Conservation (phyloP, 2,888 invertebrate genomes). For the Cheilosia vulpina region DNA sequence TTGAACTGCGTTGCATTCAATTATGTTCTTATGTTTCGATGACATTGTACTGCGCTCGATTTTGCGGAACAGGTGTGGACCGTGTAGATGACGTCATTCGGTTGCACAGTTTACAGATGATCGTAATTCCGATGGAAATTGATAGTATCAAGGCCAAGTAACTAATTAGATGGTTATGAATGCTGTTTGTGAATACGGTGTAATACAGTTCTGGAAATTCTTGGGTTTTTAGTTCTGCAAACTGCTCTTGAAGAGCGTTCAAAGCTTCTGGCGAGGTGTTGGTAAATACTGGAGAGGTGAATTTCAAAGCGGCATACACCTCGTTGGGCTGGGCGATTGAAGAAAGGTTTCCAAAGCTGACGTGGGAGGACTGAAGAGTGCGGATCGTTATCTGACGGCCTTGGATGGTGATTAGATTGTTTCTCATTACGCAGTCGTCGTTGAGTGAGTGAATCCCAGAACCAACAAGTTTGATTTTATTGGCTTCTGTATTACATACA, state of each 20-base stretch:
- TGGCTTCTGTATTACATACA: not conserved
- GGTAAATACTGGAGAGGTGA: not conserved
- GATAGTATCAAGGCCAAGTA: not conserved
- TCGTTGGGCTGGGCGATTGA: not conserved
- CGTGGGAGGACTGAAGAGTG: conserved; percentile 9
- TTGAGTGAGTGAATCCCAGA: not conserved
- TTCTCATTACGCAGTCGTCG: conserved; percentile 6
- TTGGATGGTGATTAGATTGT: conserved; percentile 17
- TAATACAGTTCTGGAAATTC: not conserved
- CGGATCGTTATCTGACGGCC: conserved; percentile 10
- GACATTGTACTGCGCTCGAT: not conserved
- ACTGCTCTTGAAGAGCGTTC: not conserved
- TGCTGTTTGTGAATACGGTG: not conserved
- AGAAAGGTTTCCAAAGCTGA: conserved; percentile 1
- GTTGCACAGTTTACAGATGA: not conserved
- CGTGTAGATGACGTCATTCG: no score
- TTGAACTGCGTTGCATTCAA: conserved; percentile 1
- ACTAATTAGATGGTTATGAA: not conserved
- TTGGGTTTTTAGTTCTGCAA: not conserved
- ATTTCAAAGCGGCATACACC: not conserved
- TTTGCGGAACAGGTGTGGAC: no score
- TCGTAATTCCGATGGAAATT: not conserved
- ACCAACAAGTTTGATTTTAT: not conserved
- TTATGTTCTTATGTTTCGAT: not conserved
- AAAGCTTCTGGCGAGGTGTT: not conserved